These are phyloP conservation scores for Acanthacorydalis orientalis DNA, from an alignment of 2,888 invertebrate genomes.

Conservation along the genomic window DNA sequence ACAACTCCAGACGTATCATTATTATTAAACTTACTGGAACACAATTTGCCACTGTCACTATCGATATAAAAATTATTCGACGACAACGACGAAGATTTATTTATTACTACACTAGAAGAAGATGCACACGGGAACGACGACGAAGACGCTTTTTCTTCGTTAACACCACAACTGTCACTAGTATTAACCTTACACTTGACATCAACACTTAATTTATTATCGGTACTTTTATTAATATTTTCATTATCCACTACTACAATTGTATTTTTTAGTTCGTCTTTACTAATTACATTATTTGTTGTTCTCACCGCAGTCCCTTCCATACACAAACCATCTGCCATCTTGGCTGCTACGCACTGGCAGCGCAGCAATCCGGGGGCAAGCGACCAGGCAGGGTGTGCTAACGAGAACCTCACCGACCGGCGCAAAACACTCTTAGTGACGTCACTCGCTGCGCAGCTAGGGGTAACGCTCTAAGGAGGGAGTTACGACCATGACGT, in stretches of 20 bases:
- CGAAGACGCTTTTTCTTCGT: conserved; percentile 29
- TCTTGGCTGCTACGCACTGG: conserved; percentile 52
- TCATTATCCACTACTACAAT: conserved; percentile 8
- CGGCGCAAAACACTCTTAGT: conserved; percentile 2
- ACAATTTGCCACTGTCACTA: conserved; percentile 25
- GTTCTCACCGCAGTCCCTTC: conserved; percentile 40
- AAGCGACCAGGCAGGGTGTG: conserved; percentile 7
- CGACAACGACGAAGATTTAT: conserved; percentile 1
- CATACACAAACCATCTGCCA: conserved; percentile 64
- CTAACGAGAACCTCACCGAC: conserved; percentile 3
- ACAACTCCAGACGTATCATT: conserved; percentile 9
- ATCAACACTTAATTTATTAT: conserved; percentile 8
- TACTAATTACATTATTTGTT: conserved; percentile 28
- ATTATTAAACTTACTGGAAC: conserved; percentile 19
- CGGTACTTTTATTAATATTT: conserved; percentile 9
- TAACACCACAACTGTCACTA: conserved; percentile 35
- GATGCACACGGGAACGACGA: not conserved
- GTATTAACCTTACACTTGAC: conserved; percentile 22
- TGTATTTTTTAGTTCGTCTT: conserved; percentile 6
- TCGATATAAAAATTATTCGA: conserved; percentile 16
- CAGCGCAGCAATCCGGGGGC: conserved; percentile 10
- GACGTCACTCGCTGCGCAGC: not conserved
- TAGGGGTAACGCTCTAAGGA: conserved; percentile 9
- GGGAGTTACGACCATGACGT: conserved; percentile 7
- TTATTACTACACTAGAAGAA: not conserved